Evolutionary conservation across 2,797 vertebrate species (phyloP), one percentile per base, ranked within the genome.

Genomic region (Coregonus suidteri): DNA sequence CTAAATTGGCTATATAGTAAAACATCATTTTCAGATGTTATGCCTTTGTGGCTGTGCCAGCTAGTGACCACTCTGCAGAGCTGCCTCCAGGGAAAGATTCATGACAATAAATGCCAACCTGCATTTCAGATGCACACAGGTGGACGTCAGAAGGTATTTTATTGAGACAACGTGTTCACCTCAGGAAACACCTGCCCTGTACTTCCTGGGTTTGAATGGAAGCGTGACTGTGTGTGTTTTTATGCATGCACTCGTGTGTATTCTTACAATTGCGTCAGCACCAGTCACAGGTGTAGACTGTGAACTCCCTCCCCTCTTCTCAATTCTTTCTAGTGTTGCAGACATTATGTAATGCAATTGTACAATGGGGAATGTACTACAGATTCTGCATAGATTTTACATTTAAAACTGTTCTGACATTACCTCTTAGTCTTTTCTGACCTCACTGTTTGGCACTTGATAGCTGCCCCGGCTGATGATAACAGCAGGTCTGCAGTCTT

Each of bases 151-250:
- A 31, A 31, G 4, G n/a, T 1, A 56, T 64, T 77, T 79, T 59
- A 82, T 67, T 80, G 59, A 75, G 52, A 68, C 35, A 25, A 69
- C 20, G 65, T 30, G 59, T 67, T 73, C 71, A 70, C 65, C 54
- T 74, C 81, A 91, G 91, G 91, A 92, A 93, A 86, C 91, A 90
- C 85, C 93, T 91, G 89, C 65, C 13, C 51, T 68, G 6, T 7
- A 54, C 74, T 79, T 89, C 88, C 90, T 88, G 16, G 52, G 37
- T 31, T 6, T 75, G 31, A 15, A 6, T 62, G 74, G 52, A 34
- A 16, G 25, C 25, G 25, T 25, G 25, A 20, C 53, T 6, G 16
- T 68, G 18, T 54, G 47, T 35, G 64, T 68, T 11, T 68, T 47
- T 74, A 31, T n/a, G 25, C 77, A n/a, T 77, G 66, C 13, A 15